These are phyloP conservation scores for Delphinapterus leucas DNA, from an alignment of 2,113 vertebrate species.

Conservation along the genomic window DNA sequence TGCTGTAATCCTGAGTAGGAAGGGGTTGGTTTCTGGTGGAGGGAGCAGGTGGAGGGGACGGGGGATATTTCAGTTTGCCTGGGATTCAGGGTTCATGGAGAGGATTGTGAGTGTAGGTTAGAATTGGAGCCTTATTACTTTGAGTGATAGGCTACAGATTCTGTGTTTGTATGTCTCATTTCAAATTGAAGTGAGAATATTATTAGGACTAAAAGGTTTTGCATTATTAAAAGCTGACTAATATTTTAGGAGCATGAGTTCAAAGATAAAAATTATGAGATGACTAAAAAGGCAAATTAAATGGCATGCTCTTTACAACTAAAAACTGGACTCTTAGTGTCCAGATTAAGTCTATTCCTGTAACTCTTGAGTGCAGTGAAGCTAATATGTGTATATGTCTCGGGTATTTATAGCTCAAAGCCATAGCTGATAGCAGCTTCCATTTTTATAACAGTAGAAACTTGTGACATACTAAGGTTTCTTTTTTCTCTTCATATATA, in stretches of 20 bases:
- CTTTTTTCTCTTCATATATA: neutral
- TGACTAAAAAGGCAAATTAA: constrained; percentile 24
- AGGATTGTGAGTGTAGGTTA: neutral
- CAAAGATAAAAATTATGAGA: constrained; percentile 8
- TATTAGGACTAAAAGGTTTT: neutral
- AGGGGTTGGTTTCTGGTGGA: neutral
- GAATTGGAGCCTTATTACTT: neutral
- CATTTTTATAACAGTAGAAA: neutral
- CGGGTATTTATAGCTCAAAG: neutral
- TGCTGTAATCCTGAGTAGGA: neutral
- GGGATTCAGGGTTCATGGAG: neutral
- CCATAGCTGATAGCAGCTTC: neutral
- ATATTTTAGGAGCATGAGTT: constrained; percentile 52
- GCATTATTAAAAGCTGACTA: constrained; percentile 44
- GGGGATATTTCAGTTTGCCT: neutral
- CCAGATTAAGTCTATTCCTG: neutral
- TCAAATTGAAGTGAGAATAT: neutral
- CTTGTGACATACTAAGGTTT: neutral
- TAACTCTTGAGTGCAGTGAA: neutral
- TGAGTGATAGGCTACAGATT: neutral
- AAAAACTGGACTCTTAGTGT: neutral
- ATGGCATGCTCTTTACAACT: neutral
- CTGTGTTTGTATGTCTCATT: neutral
- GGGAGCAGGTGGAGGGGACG: neutral
- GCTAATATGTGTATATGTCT: neutral